These are phyloP conservation scores for Epizoanthus rinbou DNA, from an alignment of 92 coral and sea anemone genomes.

Conservation along the genomic window DNA sequence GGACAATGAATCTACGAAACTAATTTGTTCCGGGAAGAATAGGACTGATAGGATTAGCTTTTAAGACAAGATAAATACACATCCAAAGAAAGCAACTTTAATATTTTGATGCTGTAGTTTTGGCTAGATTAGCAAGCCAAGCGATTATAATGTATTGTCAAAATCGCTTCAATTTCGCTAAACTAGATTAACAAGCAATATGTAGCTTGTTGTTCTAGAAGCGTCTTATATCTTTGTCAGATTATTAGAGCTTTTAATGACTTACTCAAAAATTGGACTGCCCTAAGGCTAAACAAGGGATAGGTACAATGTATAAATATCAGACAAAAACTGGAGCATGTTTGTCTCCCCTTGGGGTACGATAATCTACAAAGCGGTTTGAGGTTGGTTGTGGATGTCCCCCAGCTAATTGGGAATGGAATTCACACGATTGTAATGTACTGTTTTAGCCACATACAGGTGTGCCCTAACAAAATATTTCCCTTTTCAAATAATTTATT, in stretches of 20 bases:
- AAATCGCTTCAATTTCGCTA: conserved; percentile 26
- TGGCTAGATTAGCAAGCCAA: conserved; percentile 19
- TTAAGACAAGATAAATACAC: conserved; percentile 53
- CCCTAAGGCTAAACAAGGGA: conserved; percentile 19
- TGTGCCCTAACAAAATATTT: conserved; percentile 1
- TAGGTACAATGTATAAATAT: not conserved
- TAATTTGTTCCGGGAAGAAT: conserved; percentile 56
- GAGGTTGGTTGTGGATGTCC: conserved; percentile 1
- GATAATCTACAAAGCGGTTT: conserved; percentile 1
- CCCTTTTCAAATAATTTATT: conserved; percentile 14
- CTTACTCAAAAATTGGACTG: not conserved
- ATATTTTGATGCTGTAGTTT: conserved; percentile 12
- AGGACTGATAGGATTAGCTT: conserved; percentile 32
- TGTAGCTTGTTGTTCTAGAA: not conserved
- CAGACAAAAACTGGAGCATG: not conserved
- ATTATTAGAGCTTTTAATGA: conserved; percentile 11
- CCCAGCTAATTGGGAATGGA: conserved; percentile 36
- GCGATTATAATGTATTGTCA: conserved; percentile 35
- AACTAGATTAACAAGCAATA: conserved; percentile 21
- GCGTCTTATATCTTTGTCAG: not conserved
- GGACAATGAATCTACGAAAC: conserved; percentile 62
- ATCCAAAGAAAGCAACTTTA: conserved; percentile 38
- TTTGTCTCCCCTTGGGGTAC: conserved; percentile 16
- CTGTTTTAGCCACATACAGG: conserved; percentile 27
- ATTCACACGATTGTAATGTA: conserved; percentile 4